Conservation (phyloP, 2,888 invertebrate species). For the Imbricaverruca yamaguchii region DNA sequence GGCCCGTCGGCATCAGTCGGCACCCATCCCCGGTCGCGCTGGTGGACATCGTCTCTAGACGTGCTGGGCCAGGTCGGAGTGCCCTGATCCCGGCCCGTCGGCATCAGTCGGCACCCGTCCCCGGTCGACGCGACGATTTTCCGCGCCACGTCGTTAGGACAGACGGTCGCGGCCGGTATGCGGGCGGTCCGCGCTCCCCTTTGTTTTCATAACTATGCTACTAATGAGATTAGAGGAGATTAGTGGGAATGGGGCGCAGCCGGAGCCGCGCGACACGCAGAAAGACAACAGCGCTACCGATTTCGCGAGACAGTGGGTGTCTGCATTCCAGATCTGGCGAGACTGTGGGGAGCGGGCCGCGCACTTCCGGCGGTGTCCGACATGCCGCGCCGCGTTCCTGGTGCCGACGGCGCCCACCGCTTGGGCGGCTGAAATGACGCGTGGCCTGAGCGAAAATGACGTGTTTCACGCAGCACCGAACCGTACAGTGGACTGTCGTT, state of each 20-base stretch:
- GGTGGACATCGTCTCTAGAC: too few relatives aligned
- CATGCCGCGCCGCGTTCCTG: too few relatives aligned
- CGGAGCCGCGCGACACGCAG: background rate
- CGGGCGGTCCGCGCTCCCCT: background rate
- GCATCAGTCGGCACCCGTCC: background rate
- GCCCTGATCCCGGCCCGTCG: too few relatives aligned
- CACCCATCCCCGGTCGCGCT: background rate
- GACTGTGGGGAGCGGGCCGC: background rate
- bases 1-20: background rate
- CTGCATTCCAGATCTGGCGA: background rate
- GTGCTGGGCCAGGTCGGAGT: too few relatives aligned
- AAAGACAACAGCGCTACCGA: conserved; percentile 1
- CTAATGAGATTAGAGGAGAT: conserved; percentile 19
- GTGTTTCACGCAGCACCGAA: too few relatives aligned
- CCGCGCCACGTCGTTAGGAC: background rate
- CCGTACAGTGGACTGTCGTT: too few relatives aligned
- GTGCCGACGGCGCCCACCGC: too few relatives aligned
- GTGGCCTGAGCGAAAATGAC: too few relatives aligned
- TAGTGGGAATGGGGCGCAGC: background rate
- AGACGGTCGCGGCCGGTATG: background rate
- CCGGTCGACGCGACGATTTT: background rate
- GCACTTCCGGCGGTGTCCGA: too few relatives aligned
- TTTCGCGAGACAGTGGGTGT: background rate
- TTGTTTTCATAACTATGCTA: conserved; percentile 8
- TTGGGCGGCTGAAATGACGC: too few relatives aligned